Conservation (phyloP, 2,888 invertebrate species). For the Calameuta pallipes region DNA sequence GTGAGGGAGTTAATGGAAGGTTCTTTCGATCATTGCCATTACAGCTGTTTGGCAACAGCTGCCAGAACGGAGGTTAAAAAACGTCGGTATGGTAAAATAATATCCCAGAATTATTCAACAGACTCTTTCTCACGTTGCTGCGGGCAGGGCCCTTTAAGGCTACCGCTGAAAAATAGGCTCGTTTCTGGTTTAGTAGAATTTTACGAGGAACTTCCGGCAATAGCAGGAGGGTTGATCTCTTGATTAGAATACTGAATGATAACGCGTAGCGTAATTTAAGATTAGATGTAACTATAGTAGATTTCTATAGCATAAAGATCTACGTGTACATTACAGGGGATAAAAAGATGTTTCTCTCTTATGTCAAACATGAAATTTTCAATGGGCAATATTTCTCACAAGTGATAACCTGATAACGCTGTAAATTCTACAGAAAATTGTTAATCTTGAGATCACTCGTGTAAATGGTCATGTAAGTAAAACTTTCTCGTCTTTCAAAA, state of each 20-base stretch:
- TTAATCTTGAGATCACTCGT: background rate
- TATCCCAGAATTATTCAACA: slow-evolving; percentile 4
- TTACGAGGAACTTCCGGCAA: background rate
- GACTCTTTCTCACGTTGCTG: background rate
- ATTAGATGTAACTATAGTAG: background rate
- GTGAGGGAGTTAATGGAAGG: background rate
- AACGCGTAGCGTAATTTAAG: background rate
- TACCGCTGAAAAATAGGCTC: background rate
- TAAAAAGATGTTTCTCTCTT: background rate
- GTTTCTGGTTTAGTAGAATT: background rate
- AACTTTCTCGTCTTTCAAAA: background rate
- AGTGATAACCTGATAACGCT: background rate
- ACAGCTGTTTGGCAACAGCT: slow-evolving; percentile 3
- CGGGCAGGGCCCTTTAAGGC: background rate
- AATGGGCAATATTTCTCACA: background rate
- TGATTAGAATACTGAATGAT: background rate
- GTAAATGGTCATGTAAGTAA: background rate
- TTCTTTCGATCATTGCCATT: slow-evolving; percentile 7
- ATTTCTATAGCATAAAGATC: background rate
- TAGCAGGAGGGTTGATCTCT: background rate
- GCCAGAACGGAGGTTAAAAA: slow-evolving; percentile 1
- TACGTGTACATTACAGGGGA: too few species aligned
- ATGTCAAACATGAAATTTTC: background rate
- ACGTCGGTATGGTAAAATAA: background rate
- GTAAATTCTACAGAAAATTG: background rate